Evolutionary conservation across 2,888 invertebrate genomes (phyloP).

Genomic region (Agonopterix subpropinquella): DNA sequence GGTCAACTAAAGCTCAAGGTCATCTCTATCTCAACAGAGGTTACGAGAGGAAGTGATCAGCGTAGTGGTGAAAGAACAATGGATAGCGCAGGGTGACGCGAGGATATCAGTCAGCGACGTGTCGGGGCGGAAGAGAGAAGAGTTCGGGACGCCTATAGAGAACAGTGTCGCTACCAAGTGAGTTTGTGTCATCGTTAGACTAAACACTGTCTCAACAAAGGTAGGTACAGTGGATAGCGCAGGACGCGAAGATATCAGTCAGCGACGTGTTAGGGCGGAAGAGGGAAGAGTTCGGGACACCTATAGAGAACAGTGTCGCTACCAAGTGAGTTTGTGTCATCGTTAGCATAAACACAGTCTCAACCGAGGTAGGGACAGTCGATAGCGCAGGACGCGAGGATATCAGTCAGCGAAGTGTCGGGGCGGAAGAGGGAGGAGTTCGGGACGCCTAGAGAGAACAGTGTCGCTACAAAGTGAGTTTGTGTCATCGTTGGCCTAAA

Average conservation of each 20-base stretch:
- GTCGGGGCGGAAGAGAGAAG: constrained; percentile 16
- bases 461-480: constrained; percentile 51
- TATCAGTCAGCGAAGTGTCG: constrained; percentile 41
- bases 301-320: constrained; percentile 48
- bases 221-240: constrained; percentile 37
- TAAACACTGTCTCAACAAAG: constrained; percentile 21
- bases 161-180: constrained; percentile 51
- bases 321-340: constrained; percentile 36
- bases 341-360: neutral
- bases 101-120: constrained; percentile 44
- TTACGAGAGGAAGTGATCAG: constrained; percentile 32
- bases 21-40: constrained; percentile 21
- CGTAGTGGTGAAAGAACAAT: constrained; percentile 51
- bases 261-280: constrained; percentile 32
- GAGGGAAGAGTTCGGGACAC: constrained; percentile 39
- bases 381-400: constrained; percentile 41
- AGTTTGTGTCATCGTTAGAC: constrained; percentile 13
- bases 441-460: constrained; percentile 49
- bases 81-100: constrained; percentile 42
- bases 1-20: neutral
- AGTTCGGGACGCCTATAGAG: constrained; percentile 51
- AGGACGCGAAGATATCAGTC: constrained; percentile 39
- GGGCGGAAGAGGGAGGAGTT: constrained; percentile 25
- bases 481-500: neutral
- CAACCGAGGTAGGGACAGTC: constrained; percentile 34